Base-by-base conservation (phyloP, 1,140 invertebrate species). In the Drosophila ananassae region DNA sequence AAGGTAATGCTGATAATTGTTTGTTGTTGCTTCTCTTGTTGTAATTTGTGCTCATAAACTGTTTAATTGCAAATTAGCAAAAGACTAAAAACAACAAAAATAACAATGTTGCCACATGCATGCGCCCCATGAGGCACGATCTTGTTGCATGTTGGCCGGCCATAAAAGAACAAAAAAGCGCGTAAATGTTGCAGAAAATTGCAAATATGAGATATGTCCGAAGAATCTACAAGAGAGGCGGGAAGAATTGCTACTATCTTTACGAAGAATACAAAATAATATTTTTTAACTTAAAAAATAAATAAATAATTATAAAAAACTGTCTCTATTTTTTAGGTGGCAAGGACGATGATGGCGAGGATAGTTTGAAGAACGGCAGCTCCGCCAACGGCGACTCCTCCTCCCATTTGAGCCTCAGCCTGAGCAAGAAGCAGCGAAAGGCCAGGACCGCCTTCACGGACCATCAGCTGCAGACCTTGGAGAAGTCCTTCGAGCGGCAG, bases 391-490 rank as follows among this genome's bases (percentile, higher is more conserved):
- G 83, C 3, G 80, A 79, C 28, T 85, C 79, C 32, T 71, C 63
- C 0, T 71, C 67, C 28, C 63, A 90, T 90, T 39, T 89, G 48
- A 92, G 91, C 1, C 91, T 95, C 32, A 95, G 94, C 61, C 58
- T 95, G 44, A 95, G 94, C 73, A 99, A 99, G 93, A 99, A 99
- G 92, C 98, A 99, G 80, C 93, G 99, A 17, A 99, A 99, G 93
- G 98, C 99, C 2, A 93, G 99, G 39, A 99, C 99, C 17, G 99
- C 99, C 7, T 99, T 99, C 93, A 99, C 98, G 3, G 98, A 99
- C 93, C 97, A 98, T 89, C 99, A 99, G 92, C 94, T 99, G 41
- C 97, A 98, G 92, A 98, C 98, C 4, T 93, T 99, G 81, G 99
- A 99, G 93, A 99, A 98, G 92, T 98, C 97, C 68, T 99, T 99